A percentile compares a stretch with the other conserved stretches of the same genome.
These are phyloP conservation scores for Silurus asotus DNA, from an alignment of 2,113 vertebrate species.

Conservation along the genomic window DNA sequence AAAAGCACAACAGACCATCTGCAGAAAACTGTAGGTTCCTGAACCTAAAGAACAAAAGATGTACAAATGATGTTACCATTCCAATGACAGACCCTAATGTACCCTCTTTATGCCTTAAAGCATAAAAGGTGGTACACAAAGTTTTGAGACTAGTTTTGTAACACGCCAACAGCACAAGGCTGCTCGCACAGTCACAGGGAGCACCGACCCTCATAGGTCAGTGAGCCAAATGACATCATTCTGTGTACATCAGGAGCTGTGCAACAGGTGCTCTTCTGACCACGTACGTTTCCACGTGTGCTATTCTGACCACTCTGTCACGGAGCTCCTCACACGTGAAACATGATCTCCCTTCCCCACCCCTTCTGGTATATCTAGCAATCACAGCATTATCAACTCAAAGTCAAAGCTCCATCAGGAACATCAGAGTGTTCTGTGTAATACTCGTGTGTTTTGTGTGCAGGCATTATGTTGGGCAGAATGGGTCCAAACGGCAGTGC, in stretches of 20 bases:
- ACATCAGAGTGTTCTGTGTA: neutral
- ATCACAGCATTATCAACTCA: neutral
- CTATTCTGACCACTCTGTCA: too few species aligned
- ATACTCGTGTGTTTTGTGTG: constrained; percentile 1
- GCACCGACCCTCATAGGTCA: too few species aligned
- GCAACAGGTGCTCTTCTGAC: too few species aligned
- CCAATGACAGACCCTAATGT: neutral
- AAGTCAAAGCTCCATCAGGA: neutral
- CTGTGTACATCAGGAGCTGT: too few species aligned
- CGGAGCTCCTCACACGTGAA: too few species aligned
- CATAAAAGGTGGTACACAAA: neutral
- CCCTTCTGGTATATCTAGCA: neutral
- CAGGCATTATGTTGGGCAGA: constrained; percentile 95
- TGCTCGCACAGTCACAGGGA: too few species aligned
- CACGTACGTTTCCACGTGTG: too few species aligned
- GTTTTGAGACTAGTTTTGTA: too few species aligned
- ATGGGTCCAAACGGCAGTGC: constrained; percentile 93
- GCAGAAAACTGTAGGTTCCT: neutral
- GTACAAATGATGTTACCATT: neutral
- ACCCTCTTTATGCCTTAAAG: neutral
- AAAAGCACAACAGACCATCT: neutral
- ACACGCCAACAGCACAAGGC: too few species aligned
- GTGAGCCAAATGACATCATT: too few species aligned
- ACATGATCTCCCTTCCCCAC: too few species aligned
- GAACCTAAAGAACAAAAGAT: neutral